Base-by-base conservation (phyloP, 2,888 invertebrate species). In the Agrotis ipsilon region DNA sequence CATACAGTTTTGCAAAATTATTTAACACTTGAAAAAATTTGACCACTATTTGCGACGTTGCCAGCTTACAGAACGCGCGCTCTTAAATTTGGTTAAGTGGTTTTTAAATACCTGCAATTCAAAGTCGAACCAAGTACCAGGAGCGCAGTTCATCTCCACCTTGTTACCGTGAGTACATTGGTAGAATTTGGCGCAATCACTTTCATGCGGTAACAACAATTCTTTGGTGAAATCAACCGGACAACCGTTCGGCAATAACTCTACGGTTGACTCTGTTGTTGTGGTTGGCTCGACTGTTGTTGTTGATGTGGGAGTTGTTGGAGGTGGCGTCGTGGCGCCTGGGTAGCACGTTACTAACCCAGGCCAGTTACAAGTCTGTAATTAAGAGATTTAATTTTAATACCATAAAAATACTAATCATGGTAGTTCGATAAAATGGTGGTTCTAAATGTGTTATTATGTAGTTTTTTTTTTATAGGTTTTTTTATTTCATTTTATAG, bases 151-250 rank as follows among this genome's bases (percentile, higher is more conserved):
- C 68, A 80, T 86, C 45, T 84, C 80, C 0, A 90, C 80, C 59
- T 83, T 87, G 0, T 74, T 43, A 1, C 94, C 93, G 62, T 89
- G 85, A 19, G 85, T 87, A 70, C 94, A 94, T 18, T 88, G 85
- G 72, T 93, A 92, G 69, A 86, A 94, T 69, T 90, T 91, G 0
- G 74, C 75, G 57, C 93, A 94, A 14, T 91, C 89, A 0, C 70
- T 77, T 49, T 91, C 90, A 39, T 94, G 92, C 0, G 93, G 90
- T 7, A 94, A 75, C 24, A 91, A 60, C 11, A 72, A 78, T 11
- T 88, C 83, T 0, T 85, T 54, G 39, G 81, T 69, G 60, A 83
- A 86, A 24, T 89, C 85, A 3, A 39, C 74, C 0, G 92, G 92
- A 59, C 93, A 93, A 0, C 90, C 91, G 63, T 90, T 90, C 0